phyloP scores from a whole-genome alignment of 2,113 vertebrate species.

The Panthera uncia region DNA sequence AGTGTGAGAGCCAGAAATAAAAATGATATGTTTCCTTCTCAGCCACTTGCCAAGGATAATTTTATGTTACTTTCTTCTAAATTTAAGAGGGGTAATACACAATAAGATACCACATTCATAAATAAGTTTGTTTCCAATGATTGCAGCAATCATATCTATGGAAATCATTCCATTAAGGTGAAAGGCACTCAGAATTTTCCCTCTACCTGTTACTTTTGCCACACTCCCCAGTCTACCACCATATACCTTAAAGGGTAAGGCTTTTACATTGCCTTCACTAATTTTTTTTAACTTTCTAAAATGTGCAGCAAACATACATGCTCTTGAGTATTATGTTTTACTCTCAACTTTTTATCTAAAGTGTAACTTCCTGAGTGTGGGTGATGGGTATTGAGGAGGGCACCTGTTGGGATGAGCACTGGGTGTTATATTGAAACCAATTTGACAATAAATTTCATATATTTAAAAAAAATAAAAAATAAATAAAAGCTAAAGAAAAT shows the following conservation, averaged over 20 bases:
- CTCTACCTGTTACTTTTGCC: neutral
- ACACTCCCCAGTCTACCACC: fast-evolving
- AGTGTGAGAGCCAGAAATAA: conserved; percentile 47
- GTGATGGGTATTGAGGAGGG: too few species aligned
- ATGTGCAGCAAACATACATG: neutral
- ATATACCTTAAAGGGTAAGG: neutral
- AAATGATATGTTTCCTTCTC: neutral
- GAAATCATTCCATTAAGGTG: neutral
- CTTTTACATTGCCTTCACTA: neutral
- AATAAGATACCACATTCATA: neutral
- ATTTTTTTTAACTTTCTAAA: neutral
- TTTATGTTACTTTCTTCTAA: neutral
- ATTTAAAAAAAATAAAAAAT: too few species aligned
- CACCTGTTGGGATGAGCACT: too few species aligned
- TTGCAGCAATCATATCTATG: neutral
- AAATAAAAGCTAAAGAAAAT: too few species aligned
- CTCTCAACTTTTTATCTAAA: neutral
- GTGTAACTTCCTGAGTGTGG: too few species aligned
- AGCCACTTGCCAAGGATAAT: neutral
- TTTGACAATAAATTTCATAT: too few species aligned
- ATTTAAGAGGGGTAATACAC: conserved; percentile 22
- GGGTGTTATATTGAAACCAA: too few species aligned
- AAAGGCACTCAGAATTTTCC: neutral
- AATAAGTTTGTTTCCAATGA: conserved; percentile 10
- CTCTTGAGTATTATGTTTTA: neutral